Conservation (phyloP, 2,113 vertebrate species). For the Cheirogaleus medius region DNA sequence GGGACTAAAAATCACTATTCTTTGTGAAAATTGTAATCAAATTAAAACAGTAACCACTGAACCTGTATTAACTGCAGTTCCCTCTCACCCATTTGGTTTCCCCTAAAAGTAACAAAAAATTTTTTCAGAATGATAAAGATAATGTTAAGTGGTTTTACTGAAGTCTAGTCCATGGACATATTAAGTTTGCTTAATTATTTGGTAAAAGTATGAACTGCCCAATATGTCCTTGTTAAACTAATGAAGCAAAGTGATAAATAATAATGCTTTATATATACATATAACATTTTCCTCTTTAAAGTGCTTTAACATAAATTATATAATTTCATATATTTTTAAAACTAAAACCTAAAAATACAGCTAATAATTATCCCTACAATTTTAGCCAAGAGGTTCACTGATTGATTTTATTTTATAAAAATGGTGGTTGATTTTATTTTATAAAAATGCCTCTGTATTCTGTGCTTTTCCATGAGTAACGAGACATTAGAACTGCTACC, state of each 20-base stretch:
- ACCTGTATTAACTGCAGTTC: not conserved
- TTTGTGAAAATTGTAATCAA: not conserved
- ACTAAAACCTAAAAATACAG: not conserved
- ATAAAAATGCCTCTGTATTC: not conserved
- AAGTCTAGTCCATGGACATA: not conserved
- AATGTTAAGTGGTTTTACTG: fast-evolving
- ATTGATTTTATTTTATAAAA: not conserved
- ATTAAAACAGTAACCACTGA: not conserved
- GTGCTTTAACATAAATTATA: not conserved
- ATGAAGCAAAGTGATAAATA: not conserved
- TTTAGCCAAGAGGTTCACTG: not conserved
- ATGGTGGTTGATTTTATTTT: not conserved
- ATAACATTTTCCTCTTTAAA: not conserved
- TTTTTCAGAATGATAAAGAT: not conserved
- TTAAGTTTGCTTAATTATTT: not conserved
- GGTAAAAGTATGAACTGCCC: not conserved
- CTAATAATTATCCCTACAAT: not conserved
- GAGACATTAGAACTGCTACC: no score
- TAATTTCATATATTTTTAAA: not conserved
- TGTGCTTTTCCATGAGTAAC: not conserved
- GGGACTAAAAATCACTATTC: not conserved
- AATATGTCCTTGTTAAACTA: not conserved
- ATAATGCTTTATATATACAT: not conserved
- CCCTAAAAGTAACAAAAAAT: not conserved
- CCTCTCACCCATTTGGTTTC: fast-evolving